Evolutionary conservation across 2,797 vertebrate species (phyloP).

Genomic region (Erethizon dorsatum): DNA sequence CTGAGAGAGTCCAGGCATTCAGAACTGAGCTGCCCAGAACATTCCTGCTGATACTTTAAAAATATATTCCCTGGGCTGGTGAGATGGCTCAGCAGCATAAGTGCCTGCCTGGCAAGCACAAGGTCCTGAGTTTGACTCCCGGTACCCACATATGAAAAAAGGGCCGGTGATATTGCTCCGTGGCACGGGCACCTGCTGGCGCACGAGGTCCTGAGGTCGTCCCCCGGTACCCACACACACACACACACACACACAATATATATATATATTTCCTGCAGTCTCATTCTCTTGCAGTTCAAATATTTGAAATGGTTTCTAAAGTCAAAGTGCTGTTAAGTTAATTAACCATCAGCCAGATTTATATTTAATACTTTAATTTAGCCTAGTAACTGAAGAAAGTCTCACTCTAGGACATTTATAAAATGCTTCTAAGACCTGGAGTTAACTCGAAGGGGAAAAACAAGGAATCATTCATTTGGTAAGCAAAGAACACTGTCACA

Average conservation of each 20-base stretch:
- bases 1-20: background rate
- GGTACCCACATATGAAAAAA: too few relatives aligned
- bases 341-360: slow-evolving; percentile 17
- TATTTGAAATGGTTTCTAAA: background rate
- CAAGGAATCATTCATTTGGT: background rate
- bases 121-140: too few relatives aligned
- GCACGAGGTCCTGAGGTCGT: too few relatives aligned
- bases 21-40: background rate
- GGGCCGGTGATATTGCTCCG: too few relatives aligned
- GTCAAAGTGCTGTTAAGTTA: background rate
- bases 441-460: background rate
- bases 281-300: background rate
- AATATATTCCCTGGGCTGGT: background rate
- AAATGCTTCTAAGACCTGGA: slow-evolving; percentile 12
- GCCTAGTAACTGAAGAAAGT: background rate
- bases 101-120: too few relatives aligned
- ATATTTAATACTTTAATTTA: slow-evolving; percentile 32
- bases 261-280: background rate
- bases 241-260: too few relatives aligned
- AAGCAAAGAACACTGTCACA: background rate
- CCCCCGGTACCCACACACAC: too few relatives aligned
- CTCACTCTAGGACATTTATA: background rate
- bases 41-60: background rate
- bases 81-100: too few relatives aligned
- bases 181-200: too few relatives aligned